Base-by-base conservation (phyloP, 1,140 invertebrate genomes). In the Batillaria attramentaria region DNA sequence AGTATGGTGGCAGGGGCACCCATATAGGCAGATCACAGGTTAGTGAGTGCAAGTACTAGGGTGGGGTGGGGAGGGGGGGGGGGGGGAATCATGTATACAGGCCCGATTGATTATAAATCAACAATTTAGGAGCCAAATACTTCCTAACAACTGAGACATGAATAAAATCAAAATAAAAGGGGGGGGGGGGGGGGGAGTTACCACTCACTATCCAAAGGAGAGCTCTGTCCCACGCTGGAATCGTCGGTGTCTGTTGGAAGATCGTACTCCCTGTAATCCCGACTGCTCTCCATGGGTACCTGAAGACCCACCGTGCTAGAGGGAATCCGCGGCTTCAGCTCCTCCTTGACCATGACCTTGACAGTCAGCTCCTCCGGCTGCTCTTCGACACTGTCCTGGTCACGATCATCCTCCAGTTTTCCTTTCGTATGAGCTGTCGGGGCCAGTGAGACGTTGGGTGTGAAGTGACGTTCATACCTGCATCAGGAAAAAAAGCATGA, bases 391-490 rank as follows among this genome's bases (percentile, higher is more conserved):
- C 46, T 54, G 0, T 72, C 80, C 8, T 83, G 79, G 16, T 79
- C 82, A 43, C 80, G 80, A 0, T 82, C 80, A 31, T 84, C 83
- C 28, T 84, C 84, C 42, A 76, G 74, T 74, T 85, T 84, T 31
- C 72, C 73, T 82, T 84, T 84, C 41, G 84, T 81, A 60, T 87
- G 81, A 20, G 85, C 77, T 24, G 84, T 81, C 5, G 89, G 89
- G 13, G 89, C 89, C 65, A 90, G 78, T 3, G 88, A 88, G 3
- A 90, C 89, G 79, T 90, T 90, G 8, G 89, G 89, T 1, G 89
- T 88, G 83, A 87, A 90, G 66, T 89, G 88, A 37, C 86, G 84
- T 65, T 89, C 89, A 83, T 90, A 89, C 65, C 88, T 89, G 80
- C 24, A 81, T 78, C 28, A 65, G 33, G 76, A n/a, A 80, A 24